Conservation (phyloP, 2,797 vertebrate species). For the Spatula clypeata region DNA sequence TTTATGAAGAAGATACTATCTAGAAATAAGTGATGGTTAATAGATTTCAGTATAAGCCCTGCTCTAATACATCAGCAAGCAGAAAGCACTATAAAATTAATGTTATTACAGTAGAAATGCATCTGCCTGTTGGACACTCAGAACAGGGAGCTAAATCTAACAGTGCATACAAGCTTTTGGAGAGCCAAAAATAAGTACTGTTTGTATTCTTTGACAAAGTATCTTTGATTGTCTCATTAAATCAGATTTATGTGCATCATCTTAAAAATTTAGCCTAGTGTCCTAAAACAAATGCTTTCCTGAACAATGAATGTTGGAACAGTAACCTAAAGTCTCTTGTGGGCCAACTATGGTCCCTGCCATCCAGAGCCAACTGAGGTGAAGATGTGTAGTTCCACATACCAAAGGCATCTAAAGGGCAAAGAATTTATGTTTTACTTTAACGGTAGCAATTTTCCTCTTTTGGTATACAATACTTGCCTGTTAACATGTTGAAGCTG, state of each 20-base stretch:
- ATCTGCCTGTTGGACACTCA: not conserved
- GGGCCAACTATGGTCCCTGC: rapidly evolving
- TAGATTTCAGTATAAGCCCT: not conserved
- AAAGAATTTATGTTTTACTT: not conserved
- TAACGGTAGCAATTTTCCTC: rapidly evolving
- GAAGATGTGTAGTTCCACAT: not conserved
- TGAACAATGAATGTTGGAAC: not conserved
- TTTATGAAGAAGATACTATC: not conserved
- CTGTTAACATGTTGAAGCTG: slow-evolving; percentile 94
- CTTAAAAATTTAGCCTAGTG: not conserved
- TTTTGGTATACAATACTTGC: slow-evolving; percentile 72
- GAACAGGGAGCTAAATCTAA: not conserved
- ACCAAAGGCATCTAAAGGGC: not conserved
- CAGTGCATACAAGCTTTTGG: not conserved
- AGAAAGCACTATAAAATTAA: rapidly evolving
- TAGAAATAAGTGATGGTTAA: not conserved
- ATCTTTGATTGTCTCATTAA: not conserved
- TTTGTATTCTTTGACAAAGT: not conserved
- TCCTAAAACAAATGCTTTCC: not conserved
- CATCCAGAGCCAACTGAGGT: not conserved
- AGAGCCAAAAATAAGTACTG: not conserved
- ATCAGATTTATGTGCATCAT: not conserved
- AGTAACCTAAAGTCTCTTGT: not conserved
- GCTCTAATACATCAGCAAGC: not conserved
- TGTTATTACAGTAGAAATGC: not conserved